Evolutionary conservation across 1,140 invertebrate species (phyloP), one percentile per base, ranked within the genome.

Genomic region (Archegozetes longisetosus): DNA sequence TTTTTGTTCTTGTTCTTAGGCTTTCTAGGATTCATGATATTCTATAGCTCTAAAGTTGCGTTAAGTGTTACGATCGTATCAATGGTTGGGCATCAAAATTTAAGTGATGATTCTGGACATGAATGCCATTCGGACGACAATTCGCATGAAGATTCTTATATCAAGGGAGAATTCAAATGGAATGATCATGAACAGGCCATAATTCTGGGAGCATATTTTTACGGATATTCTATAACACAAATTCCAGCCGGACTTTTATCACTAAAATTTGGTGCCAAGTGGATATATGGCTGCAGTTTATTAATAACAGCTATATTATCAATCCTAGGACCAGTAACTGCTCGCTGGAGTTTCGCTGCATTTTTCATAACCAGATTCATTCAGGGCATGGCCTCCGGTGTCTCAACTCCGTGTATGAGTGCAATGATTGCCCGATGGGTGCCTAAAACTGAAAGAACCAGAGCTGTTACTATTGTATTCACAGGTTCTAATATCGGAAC

Each of bases 171-270:
- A 40, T 63, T 57, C 27, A 26, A 65, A 40, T 66, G 66, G 66
- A 47, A 66, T 6, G 46, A 62, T 2, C 47, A 57, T 20, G 53
- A 53, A 1, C 62, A 66, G 29, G 57, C 55, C 54, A 71, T 88
- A 58, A 84, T 91, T 61, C 73, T 90, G 48, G 82, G 82, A 27
- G 80, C 85, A 17, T 90, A 89, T 69, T 90, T 90, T 69, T 86
- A 84, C 80, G 86, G 87, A 4, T 90, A 89, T 67, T 78, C 88
- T 49, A 72, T 86, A 0, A 84, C 84, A 0, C 83, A 92, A 72
- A 75, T 91, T 51, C 86, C 88, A 0, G 85, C 85, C 28, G 87
- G 83, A 1, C 75, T 82, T 58, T 71, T 88, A 47, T 82, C 85
- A 0, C 86, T 88, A 71, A 69, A 81, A 27, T 78, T 83, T 63